These are phyloP conservation scores for Drosophila mimetica DNA, from an alignment of 2,888 invertebrate species.

Conservation along the genomic window DNA sequence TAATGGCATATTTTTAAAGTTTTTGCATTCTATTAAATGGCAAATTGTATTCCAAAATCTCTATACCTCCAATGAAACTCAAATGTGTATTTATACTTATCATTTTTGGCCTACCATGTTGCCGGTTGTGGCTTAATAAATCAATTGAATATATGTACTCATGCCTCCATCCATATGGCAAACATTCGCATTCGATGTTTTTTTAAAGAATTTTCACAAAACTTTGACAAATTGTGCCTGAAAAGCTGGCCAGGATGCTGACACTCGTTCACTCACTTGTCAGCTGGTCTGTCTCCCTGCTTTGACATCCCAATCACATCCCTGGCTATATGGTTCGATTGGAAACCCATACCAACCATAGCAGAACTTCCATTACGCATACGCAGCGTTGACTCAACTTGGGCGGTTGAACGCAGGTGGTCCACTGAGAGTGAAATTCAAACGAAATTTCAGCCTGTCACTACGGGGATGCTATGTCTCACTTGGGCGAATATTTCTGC, in stretches of 20 bases:
- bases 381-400: slow-evolving; percentile 63
- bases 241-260: slow-evolving; percentile 53
- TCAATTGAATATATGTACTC: slow-evolving; percentile 49
- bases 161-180: slow-evolving; percentile 1
- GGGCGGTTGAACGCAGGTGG: slow-evolving; percentile 34
- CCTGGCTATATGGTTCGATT: background rate
- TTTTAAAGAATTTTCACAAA: slow-evolving; percentile 22
- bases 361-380: slow-evolving; percentile 52
- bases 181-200: slow-evolving; percentile 23
- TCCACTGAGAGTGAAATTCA: slow-evolving; percentile 55
- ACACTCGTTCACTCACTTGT: slow-evolving; percentile 64
- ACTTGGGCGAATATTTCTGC: slow-evolving; percentile 45
- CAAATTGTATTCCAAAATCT: background rate
- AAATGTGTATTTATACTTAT: slow-evolving; percentile 23
- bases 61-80: background rate
- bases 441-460: slow-evolving; percentile 42
- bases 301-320: slow-evolving; percentile 31
- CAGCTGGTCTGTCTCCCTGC: slow-evolving; percentile 46
- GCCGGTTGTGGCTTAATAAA: slow-evolving; percentile 57
- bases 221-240: slow-evolving; percentile 66
- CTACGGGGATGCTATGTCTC: slow-evolving; percentile 38
- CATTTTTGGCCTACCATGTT: slow-evolving; percentile 28
- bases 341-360: slow-evolving; percentile 14
- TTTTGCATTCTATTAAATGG: background rate
- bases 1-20: background rate